Conservation (phyloP, 2,888 invertebrate species). For the Melieria picta region DNA sequence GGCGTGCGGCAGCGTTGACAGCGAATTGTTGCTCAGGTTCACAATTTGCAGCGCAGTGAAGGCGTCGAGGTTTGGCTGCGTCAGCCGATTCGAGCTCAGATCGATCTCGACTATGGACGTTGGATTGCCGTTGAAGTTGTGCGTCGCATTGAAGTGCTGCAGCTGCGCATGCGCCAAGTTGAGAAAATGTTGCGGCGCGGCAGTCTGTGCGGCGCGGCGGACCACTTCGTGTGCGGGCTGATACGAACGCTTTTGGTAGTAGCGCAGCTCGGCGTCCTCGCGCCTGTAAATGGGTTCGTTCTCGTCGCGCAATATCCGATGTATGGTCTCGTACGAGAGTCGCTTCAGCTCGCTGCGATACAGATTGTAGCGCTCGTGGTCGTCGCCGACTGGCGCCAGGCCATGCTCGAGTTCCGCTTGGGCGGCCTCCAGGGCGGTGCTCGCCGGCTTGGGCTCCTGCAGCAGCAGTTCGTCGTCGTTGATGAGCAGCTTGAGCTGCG, state of each 20-base stretch:
- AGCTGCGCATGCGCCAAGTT: slow-evolving; percentile 31
- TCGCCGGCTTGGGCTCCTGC: slow-evolving; percentile 32
- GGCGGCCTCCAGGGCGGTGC: neutral
- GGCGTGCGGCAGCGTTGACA: slow-evolving; percentile 45
- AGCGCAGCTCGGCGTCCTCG: slow-evolving; percentile 52
- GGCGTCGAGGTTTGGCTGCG: slow-evolving; percentile 43
- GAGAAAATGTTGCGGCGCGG: slow-evolving; percentile 7
- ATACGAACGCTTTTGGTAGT: slow-evolving; percentile 51
- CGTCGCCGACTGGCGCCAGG: slow-evolving; percentile 20
- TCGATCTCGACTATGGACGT: slow-evolving; percentile 43
- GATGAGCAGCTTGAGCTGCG: slow-evolving; percentile 48
- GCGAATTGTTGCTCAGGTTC: slow-evolving; percentile 50
- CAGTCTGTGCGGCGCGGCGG: slow-evolving; percentile 38
- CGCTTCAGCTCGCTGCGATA: slow-evolving; percentile 52
- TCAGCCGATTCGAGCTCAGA: slow-evolving; percentile 52
- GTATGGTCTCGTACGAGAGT: slow-evolving; percentile 60
- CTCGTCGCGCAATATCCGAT: slow-evolving; percentile 62
- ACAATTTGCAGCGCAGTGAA: slow-evolving; percentile 47
- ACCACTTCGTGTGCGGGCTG: slow-evolving; percentile 45
- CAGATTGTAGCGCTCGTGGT: slow-evolving; percentile 50
- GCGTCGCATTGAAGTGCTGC: slow-evolving; percentile 8
- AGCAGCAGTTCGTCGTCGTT: slow-evolving; percentile 49
- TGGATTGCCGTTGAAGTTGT: slow-evolving; percentile 10
- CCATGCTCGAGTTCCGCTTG: neutral
- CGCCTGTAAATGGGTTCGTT: slow-evolving; percentile 57